Evolutionary conservation across 2,113 vertebrate species (phyloP).

Genomic region (Brachyhypopomus occidentalis): DNA sequence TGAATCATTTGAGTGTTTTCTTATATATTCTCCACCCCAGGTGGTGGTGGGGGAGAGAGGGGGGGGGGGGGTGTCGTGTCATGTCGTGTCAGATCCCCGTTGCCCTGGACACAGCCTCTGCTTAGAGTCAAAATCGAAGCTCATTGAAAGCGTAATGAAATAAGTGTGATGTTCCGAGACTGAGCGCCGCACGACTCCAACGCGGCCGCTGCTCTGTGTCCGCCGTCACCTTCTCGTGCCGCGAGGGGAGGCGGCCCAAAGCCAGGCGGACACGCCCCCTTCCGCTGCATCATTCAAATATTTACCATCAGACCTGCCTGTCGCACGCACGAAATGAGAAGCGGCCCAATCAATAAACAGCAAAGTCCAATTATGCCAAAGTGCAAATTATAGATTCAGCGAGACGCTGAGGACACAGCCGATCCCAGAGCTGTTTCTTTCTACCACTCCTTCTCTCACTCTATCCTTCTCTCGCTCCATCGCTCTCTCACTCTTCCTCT

Average conservation of each 20-base stretch:
- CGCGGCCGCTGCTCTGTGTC: slow-evolving; percentile 51
- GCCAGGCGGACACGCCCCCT: not conserved
- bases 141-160: slow-evolving; percentile 57
- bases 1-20: slow-evolving; percentile 61
- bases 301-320: slow-evolving; percentile 62
- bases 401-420: not conserved
- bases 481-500: not conserved
- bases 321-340: slow-evolving; percentile 68
- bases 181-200: slow-evolving; percentile 44
- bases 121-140: slow-evolving; percentile 48
- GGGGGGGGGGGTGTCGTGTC: no score
- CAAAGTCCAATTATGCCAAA: slow-evolving; percentile 70
- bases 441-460: not conserved
- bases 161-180: slow-evolving; percentile 54
- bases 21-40: slow-evolving; percentile 22
- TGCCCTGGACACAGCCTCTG: slow-evolving; percentile 42
- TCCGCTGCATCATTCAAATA: slow-evolving; percentile 64
- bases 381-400: slow-evolving; percentile 28
- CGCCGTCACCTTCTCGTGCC: slow-evolving; percentile 50
- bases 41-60: no score
- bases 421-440: not conserved
- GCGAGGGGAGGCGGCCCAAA: not conserved
- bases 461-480: not conserved
- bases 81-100: slow-evolving; percentile 5
- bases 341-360: slow-evolving; percentile 70